A percentile compares a stretch with the other conserved stretches of the same genome.
These are phyloP conservation scores for Oreotrochilus melanogaster DNA, from an alignment of 2,113 vertebrate genomes.

Conservation along the genomic window DNA sequence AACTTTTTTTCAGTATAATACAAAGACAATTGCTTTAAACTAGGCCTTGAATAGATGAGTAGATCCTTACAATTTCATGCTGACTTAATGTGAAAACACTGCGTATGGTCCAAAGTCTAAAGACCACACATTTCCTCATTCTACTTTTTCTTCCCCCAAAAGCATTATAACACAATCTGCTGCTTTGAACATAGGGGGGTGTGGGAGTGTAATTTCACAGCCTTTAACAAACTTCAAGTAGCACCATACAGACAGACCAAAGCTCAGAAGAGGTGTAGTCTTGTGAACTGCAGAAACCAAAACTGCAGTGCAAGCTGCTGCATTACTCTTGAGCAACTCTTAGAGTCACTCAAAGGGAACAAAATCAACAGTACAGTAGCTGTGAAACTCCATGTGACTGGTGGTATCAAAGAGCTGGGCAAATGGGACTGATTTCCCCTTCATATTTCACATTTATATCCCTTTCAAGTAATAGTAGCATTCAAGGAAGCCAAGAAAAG, in stretches of 20 bases:
- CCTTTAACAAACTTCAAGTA: neutral
- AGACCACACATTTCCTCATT: neutral
- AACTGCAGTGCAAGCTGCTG: neutral
- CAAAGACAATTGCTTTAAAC: neutral
- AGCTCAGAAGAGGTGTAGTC: neutral
- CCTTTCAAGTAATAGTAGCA: neutral
- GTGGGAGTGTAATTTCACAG: neutral
- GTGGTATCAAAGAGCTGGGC: neutral
- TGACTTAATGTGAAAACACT: neutral
- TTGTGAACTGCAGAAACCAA: neutral
- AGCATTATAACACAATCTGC: neutral
- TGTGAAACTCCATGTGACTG: neutral
- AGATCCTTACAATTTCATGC: neutral
- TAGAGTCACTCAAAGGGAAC: neutral
- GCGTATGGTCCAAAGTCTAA: neutral
- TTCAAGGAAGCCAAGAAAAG: neutral
- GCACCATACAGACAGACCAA: neutral
- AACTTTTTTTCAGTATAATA: neutral
- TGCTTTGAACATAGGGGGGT: accelerated
- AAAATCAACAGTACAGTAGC: too few relatives aligned
- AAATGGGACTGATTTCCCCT: neutral
- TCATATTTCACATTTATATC: neutral
- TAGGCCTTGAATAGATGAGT: neutral
- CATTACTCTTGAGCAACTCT: neutral
- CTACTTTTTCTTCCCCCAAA: neutral